A percentile compares a stretch with the other conserved stretches of the same genome.
These are phyloP conservation scores for Leptinotarsa tumamoca DNA, from an alignment of 2,888 invertebrate genomes.

Conservation along the genomic window DNA sequence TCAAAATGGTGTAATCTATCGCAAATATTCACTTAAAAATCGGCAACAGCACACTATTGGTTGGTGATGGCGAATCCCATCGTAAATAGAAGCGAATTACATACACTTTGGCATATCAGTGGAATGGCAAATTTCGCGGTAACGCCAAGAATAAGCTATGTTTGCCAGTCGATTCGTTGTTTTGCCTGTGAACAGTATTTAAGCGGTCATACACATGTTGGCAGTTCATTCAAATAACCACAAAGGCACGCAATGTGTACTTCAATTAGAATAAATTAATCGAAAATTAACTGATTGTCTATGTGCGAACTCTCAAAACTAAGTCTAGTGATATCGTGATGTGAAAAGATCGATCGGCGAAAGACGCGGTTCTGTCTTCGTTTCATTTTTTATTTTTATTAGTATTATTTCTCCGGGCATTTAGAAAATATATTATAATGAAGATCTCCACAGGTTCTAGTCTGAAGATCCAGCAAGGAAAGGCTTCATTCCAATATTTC, in stretches of 20 bases:
- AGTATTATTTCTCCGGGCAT: neutral
- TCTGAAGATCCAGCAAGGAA: slow-evolving; percentile 52
- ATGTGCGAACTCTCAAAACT: slow-evolving; percentile 1
- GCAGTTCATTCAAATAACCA: slow-evolving; percentile 15
- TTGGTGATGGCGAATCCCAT: neutral
- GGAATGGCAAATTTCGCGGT: neutral
- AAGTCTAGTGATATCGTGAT: neutral
- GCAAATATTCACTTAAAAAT: neutral
- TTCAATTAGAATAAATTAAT: slow-evolving; percentile 4
- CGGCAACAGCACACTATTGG: neutral
- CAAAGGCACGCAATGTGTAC: slow-evolving; percentile 14
- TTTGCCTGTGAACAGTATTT: slow-evolving; percentile 20
- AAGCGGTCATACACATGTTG: slow-evolving; percentile 20
- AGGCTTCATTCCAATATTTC: slow-evolving; percentile 42
- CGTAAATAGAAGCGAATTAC: slow-evolving; percentile 16
- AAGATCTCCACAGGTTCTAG: slow-evolving; percentile 53
- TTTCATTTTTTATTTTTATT: neutral
- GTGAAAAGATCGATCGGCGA: neutral
- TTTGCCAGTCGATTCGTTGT: slow-evolving; percentile 27
- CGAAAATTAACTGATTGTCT: neutral
- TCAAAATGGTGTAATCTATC: neutral
- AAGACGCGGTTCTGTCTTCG: neutral
- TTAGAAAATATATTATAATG: slow-evolving; percentile 38
- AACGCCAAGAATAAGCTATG: slow-evolving; percentile 25
- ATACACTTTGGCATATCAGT: neutral